phyloP scores from a whole-genome alignment of 1,140 invertebrate genomes.

The Tyrophagus putrescentiae region DNA sequence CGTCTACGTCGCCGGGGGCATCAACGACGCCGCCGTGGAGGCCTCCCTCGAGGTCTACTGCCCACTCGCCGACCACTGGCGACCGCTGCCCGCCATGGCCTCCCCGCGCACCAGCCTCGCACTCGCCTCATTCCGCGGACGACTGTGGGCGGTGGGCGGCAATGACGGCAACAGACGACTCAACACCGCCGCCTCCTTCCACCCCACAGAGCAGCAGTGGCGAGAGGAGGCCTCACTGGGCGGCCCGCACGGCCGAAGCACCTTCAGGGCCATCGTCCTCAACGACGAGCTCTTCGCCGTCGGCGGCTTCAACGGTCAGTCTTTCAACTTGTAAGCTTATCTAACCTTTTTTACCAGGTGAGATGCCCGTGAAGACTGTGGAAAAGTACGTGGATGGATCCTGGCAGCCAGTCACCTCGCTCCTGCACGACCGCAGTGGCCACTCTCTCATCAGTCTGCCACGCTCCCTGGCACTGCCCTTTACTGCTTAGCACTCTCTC shows the following conservation, averaged over 20 bases:
- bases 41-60: constrained; percentile 33
- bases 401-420: background rate
- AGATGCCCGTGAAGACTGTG: background rate
- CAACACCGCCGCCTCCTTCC: constrained; percentile 23
- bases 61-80: constrained; percentile 43
- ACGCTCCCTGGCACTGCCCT: too few relatives aligned
- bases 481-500: too few relatives aligned
- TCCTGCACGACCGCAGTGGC: background rate
- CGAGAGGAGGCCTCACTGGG: constrained; percentile 18
- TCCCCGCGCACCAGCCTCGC: constrained; percentile 58
- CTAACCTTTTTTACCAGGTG: background rate
- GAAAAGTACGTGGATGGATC: background rate
- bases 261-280: constrained; percentile 27
- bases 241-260: constrained; percentile 19
- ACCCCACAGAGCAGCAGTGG: constrained; percentile 22
- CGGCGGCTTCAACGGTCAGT: constrained; percentile 22
- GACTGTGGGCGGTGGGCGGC: constrained; percentile 52
- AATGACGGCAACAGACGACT: constrained; percentile 46
- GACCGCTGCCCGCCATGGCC: constrained; percentile 54
- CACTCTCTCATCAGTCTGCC: too few relatives aligned
- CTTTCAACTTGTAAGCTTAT: background rate
- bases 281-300: constrained; percentile 18
- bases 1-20: constrained; percentile 52
- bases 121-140: constrained; percentile 50
- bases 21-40: constrained; percentile 38